Percentiles rank a stretch among this genome's conserved stretches.
phyloP scores from a whole-genome alignment of 1,140 invertebrate genomes.

The Cyphomyrmex costatus region DNA sequence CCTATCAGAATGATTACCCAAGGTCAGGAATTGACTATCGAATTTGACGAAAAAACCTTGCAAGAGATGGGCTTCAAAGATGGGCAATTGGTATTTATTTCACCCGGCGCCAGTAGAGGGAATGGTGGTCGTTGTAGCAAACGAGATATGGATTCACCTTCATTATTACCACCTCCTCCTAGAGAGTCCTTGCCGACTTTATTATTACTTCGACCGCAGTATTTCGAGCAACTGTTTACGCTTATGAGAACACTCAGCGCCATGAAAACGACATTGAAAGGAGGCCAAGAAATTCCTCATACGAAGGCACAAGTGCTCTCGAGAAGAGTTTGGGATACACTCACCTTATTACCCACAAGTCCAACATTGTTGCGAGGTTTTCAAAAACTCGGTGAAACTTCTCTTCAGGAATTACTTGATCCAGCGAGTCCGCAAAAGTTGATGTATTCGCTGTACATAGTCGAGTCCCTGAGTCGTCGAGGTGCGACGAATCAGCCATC shows the following conservation, averaged over 20 bases:
- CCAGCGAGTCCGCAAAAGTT: conserved; percentile 96
- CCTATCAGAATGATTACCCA: conserved; percentile 97
- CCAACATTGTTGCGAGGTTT: conserved; percentile 94
- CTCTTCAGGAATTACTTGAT: conserved; percentile 92
- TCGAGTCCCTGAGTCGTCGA: conserved; percentile 90
- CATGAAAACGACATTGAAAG: conserved; percentile 92
- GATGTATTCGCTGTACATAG: conserved; percentile 97
- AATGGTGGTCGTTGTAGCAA: conserved; percentile 88
- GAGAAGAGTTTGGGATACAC: conserved; percentile 96
- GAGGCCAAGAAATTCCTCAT: conserved; percentile 92
- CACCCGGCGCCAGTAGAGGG: conserved; percentile 92
- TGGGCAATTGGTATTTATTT: conserved; percentile 95
- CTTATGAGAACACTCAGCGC: conserved; percentile 95
- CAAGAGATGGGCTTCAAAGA: conserved; percentile 97
- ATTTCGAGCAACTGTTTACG: conserved; percentile 96
- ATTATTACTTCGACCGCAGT: conserved; percentile 93
- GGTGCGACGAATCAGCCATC: conserved; percentile 62
- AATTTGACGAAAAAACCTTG: conserved; percentile 96
- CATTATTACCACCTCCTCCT: conserved; percentile 92
- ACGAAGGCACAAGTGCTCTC: conserved; percentile 97
- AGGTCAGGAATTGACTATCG: conserved; percentile 96
- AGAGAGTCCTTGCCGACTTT: conserved; percentile 94
- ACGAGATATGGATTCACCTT: conserved; percentile 92
- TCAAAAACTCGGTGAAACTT: conserved; percentile 89
- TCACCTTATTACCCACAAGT: conserved; percentile 96